Conservation (phyloP, 2,888 invertebrate genomes). For the Linnaemya vulpina region DNA sequence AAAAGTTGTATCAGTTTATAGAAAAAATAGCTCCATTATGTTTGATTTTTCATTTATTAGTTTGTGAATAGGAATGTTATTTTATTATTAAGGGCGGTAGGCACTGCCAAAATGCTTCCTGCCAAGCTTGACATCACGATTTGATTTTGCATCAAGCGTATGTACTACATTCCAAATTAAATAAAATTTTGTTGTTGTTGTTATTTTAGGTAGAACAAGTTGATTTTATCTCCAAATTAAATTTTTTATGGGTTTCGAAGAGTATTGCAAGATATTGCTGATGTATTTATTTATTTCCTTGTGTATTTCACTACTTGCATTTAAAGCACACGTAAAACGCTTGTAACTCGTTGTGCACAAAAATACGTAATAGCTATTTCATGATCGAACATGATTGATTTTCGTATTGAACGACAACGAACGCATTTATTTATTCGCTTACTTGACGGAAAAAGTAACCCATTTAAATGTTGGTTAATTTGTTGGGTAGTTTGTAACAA, state of each 20-base stretch:
- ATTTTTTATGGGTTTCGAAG: neutral
- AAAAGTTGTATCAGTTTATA: too few species aligned
- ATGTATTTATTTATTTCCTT: constrained; percentile 25
- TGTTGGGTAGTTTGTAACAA: constrained; percentile 31
- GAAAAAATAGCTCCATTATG: too few species aligned
- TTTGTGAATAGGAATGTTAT: too few species aligned
- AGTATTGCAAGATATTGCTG: constrained; percentile 65
- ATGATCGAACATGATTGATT: constrained; percentile 1
- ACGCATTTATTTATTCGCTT: constrained; percentile 41
- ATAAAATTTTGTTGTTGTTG: too few species aligned
- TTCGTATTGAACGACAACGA: constrained; percentile 25
- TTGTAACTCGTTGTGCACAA: constrained; percentile 37
- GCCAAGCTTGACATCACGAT: too few species aligned
- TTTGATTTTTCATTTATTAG: too few species aligned
- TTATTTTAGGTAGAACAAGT: too few species aligned
- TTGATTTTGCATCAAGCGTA: too few species aligned
- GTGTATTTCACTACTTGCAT: neutral
- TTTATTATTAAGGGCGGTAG: too few species aligned
- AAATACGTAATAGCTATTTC: neutral
- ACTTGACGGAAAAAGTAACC: constrained; percentile 51
- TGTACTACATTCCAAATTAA: too few species aligned
- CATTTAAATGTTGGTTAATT: constrained; percentile 23
- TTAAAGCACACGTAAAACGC: constrained; percentile 55
- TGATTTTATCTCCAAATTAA: too few species aligned
- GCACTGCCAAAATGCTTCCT: too few species aligned